Evolutionary conservation across 2,113 vertebrate species (phyloP).

Genomic region (Micromys minutus): DNA sequence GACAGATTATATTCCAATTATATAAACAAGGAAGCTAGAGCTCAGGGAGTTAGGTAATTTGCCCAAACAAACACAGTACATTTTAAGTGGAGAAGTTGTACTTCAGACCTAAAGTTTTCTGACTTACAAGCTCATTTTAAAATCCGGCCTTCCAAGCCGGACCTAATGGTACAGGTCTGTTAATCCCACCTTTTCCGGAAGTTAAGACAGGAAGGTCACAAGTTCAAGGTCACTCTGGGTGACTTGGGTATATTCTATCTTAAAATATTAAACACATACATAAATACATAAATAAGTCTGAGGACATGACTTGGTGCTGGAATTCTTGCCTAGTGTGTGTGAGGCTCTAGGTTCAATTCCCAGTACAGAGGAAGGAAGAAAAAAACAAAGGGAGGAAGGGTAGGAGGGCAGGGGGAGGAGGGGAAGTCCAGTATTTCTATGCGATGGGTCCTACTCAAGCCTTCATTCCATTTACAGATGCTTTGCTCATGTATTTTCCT

Average conservation of each 20-base stretch:
- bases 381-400: too few species aligned
- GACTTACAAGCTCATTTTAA: neutral
- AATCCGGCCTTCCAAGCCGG: neutral
- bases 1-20: constrained; percentile 22
- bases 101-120: constrained; percentile 32
- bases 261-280: neutral
- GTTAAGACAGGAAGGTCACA: too few species aligned
- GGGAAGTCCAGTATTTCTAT: neutral
- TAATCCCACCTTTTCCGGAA: neutral
- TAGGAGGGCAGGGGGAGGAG: too few species aligned
- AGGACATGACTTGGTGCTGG: neutral
- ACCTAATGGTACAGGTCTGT: neutral
- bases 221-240: neutral
- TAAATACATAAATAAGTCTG: neutral
- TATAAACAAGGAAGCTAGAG: constrained; percentile 39
- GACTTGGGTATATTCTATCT: neutral
- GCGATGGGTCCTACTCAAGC: neutral
- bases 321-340: neutral
- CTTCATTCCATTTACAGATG: neutral
- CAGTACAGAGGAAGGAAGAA: neutral
- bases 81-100: constrained; percentile 48
- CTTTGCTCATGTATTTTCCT: neutral
- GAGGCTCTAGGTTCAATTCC: neutral
- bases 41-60: constrained; percentile 45
- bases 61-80: constrained; percentile 33